Conservation (phyloP, 2,797 vertebrate genomes). For the Gallinago solitaria region DNA sequence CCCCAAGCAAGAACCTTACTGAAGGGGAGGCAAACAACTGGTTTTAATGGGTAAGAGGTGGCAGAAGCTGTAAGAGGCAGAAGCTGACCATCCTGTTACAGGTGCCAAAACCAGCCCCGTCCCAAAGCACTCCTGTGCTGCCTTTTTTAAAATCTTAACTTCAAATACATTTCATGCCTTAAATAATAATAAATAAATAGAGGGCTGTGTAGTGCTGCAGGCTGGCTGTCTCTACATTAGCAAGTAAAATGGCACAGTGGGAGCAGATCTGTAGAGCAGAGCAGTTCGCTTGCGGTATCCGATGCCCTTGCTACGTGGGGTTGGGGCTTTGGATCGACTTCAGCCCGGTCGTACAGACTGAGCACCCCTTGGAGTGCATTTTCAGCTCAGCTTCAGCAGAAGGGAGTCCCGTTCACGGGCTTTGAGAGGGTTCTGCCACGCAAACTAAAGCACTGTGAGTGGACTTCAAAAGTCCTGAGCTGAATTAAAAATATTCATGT, state of each 20-base stretch:
- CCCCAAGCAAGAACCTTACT: neutral
- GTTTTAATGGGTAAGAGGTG: neutral
- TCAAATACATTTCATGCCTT: neutral
- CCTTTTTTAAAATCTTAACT: neutral
- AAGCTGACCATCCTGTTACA: neutral
- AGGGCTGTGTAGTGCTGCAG: neutral
- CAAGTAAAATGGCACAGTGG: neutral
- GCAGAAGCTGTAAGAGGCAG: neutral
- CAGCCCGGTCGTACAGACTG: fast-evolving
- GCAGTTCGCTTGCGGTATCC: neutral
- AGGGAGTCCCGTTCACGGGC: neutral
- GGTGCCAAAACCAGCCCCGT: neutral
- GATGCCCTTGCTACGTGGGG: neutral
- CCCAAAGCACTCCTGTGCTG: neutral
- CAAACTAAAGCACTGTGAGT: neutral
- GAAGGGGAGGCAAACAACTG: neutral
- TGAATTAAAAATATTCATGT: neutral
- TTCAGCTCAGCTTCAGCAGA: neutral
- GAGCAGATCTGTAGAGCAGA: neutral
- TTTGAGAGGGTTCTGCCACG: neutral
- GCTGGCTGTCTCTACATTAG: neutral
- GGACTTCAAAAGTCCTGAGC: neutral
- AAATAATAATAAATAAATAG: neutral
- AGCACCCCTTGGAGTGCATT: neutral
- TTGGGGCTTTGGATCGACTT: neutral